Conservation (phyloP, 2,113 vertebrate genomes). For the Anthoscopus minutus region DNA sequence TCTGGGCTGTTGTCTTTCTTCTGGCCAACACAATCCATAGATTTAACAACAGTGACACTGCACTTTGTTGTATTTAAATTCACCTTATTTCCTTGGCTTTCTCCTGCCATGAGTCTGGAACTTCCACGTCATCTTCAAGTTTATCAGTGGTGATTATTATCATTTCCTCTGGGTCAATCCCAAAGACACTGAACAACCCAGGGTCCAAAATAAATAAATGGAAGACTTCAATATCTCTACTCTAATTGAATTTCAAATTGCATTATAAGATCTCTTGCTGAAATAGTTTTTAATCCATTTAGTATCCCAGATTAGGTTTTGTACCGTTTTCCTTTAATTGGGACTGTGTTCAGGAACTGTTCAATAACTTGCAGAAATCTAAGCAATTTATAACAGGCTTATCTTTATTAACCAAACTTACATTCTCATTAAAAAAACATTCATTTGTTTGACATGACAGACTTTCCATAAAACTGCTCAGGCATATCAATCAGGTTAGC, state of each 20-base stretch:
- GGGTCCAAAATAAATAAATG: conserved; percentile 25
- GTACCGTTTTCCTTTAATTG: conserved; percentile 41
- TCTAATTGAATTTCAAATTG: conserved; percentile 47
- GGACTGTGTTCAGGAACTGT: conserved; percentile 39
- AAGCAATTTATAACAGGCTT: conserved; percentile 53
- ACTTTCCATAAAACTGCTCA: conserved; percentile 36
- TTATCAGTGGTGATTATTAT: conserved; percentile 14
- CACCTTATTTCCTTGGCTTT: neutral
- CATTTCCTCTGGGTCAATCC: conserved; percentile 43
- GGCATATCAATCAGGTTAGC: conserved; percentile 35
- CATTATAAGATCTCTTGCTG: conserved; percentile 22
- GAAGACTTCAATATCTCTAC: conserved; percentile 9
- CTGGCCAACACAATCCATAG: neutral
- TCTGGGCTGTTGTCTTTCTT: neutral
- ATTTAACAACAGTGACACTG: neutral
- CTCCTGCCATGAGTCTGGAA: neutral
- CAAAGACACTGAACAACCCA: neutral
- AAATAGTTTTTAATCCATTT: conserved; percentile 59
- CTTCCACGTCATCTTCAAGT: neutral
- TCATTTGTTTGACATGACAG: conserved; percentile 41
- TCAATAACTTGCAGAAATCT: conserved; percentile 49
- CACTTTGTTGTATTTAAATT: neutral
- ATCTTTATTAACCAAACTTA: conserved; percentile 57
- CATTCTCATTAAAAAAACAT: conserved; percentile 44
- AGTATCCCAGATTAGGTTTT: conserved; percentile 28